Conservation (phyloP, 2,797 vertebrate genomes). For the Acanthornis magna region DNA sequence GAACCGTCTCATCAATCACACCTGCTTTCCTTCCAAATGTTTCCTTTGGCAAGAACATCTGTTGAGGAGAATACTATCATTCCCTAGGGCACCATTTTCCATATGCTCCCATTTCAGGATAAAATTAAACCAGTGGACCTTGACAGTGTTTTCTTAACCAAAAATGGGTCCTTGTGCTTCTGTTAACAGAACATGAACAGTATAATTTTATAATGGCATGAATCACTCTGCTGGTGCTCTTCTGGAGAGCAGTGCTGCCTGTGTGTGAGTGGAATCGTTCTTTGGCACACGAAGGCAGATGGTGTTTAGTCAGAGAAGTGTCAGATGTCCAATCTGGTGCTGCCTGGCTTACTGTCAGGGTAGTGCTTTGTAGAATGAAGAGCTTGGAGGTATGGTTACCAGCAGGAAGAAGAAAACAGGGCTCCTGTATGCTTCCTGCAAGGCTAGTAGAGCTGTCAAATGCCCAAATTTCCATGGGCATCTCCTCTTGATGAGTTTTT, state of each 20-base stretch:
- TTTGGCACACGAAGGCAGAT: background rate
- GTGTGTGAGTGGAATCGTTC: background rate
- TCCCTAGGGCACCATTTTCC: background rate
- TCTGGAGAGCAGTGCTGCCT: background rate
- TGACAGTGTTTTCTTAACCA: conserved; percentile 38
- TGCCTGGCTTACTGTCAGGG: background rate
- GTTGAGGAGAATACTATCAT: background rate
- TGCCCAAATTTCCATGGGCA: background rate
- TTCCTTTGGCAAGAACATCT: conserved; percentile 40
- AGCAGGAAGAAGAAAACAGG: background rate
- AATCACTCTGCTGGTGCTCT: conserved; percentile 11
- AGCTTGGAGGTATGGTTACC: background rate
- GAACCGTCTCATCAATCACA: background rate
- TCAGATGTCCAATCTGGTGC: background rate
- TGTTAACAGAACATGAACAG: background rate
- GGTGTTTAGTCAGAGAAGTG: background rate
- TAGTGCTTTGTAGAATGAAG: background rate
- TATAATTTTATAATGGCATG: background rate
- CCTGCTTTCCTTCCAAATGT: background rate
- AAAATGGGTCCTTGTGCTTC: conserved; percentile 14
- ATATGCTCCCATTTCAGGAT: conserved; percentile 1
- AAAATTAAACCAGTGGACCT: conserved; percentile 39
- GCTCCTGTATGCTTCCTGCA: background rate
- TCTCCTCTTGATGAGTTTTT: background rate
- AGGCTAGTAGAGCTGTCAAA: background rate